Evolutionary conservation across 2,888 invertebrate genomes (phyloP).

Genomic region (Orchesellides sinensis): DNA sequence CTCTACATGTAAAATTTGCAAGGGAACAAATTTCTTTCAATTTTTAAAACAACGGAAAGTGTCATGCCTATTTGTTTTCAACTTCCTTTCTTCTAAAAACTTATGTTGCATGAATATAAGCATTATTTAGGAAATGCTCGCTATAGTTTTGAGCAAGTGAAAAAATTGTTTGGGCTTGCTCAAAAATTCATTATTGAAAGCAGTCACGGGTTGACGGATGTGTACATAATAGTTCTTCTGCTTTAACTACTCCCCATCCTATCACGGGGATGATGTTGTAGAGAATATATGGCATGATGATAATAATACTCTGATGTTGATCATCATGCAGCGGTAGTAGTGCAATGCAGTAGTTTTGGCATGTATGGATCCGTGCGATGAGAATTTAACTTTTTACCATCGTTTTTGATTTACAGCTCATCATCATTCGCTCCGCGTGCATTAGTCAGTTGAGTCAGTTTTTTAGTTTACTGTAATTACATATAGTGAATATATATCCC

Average conservation of each 20-base stretch:
- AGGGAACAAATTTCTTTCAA: slow-evolving; percentile 8
- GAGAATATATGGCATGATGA: slow-evolving; percentile 15
- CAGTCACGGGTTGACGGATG: slow-evolving; percentile 44
- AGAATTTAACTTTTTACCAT: slow-evolving; percentile 45
- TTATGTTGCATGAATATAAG: background rate
- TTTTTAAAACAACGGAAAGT: slow-evolving; percentile 31
- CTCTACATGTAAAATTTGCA: too few species aligned
- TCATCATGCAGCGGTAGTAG: slow-evolving; percentile 1
- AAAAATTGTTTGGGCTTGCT: too few species aligned
- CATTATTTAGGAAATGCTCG: too few species aligned
- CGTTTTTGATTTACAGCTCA: slow-evolving; percentile 52
- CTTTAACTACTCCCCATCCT: too few species aligned
- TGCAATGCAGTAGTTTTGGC: background rate
- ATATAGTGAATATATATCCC: background rate
- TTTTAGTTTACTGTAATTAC: background rate
- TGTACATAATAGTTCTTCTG: slow-evolving; percentile 10
- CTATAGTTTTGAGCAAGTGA: too few species aligned
- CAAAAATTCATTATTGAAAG: slow-evolving; percentile 23
- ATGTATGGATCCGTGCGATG: background rate
- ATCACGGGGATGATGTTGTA: slow-evolving; percentile 10
- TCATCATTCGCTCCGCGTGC: slow-evolving; percentile 26
- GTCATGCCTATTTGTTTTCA: slow-evolving; percentile 18
- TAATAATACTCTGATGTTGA: slow-evolving; percentile 10
- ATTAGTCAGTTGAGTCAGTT: slow-evolving; percentile 16
- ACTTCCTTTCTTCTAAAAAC: slow-evolving; percentile 35